Conservation (phyloP, 1,140 invertebrate species). For the Kradibia gibbosae region DNA sequence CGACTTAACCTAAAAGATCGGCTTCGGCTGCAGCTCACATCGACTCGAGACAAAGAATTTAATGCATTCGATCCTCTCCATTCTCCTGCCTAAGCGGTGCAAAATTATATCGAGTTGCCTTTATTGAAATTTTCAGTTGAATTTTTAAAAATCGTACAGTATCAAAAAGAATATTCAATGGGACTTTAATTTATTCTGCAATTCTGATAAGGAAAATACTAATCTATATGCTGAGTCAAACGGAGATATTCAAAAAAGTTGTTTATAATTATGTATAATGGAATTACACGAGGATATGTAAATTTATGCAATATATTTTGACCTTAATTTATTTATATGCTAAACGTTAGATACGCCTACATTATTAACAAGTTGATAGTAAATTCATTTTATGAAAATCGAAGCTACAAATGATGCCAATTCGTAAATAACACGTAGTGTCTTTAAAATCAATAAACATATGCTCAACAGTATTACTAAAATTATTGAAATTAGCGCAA, state of each 20-base stretch:
- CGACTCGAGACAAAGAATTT: too few relatives aligned
- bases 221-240: neutral
- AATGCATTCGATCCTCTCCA: too few relatives aligned
- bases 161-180: neutral
- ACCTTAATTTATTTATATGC: constrained; percentile 6
- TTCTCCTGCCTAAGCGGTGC: too few relatives aligned
- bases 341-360: neutral
- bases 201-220: neutral
- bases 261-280: neutral
- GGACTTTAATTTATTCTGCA: neutral
- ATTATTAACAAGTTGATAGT: neutral
- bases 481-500: neutral
- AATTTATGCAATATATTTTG: constrained; percentile 4
- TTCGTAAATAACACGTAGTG: neutral
- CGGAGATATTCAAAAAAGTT: neutral
- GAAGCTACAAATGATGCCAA: neutral
- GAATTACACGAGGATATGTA: neutral
- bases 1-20: too few relatives aligned
- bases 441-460: neutral
- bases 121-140: too few relatives aligned
- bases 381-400: neutral
- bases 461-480: neutral
- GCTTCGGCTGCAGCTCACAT: too few relatives aligned
- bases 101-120: too few relatives aligned
- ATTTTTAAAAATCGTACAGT: neutral